Evolutionary conservation across 2,888 invertebrate genomes (phyloP), one percentile per base, ranked within the genome.

Genomic region (Leptopilina myrica): DNA sequence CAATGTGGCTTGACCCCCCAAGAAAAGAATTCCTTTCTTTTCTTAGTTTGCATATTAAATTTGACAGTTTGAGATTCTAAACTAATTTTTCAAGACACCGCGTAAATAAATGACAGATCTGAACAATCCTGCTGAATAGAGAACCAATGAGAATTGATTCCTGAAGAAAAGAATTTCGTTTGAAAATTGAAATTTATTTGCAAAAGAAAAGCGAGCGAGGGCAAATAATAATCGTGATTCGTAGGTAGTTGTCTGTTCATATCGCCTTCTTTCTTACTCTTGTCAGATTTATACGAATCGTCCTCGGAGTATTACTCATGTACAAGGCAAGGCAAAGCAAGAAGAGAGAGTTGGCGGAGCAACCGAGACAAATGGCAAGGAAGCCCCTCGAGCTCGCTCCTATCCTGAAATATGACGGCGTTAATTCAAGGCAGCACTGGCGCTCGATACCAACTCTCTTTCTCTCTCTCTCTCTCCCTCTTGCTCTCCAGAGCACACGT

Each of bases 401-500:
- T 86, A 86, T 88, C 84, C 87, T 90, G 89, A 91, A 91, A 91
- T 91, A 91, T 90, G 89, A 90, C 85, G 88, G 90, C 89, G 90
- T 91, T 91, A 90, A 91, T 91, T 91, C 89, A 89, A 89, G 88
- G 86, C 88, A 88, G 88, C 87, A 84, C 84, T 79, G 83, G 83
- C 87, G 87, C 86, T 89, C 88, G 87, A 88, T 88, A 88, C 86
- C 80, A 82, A 76, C 81, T 82, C 81, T 83, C 78, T 75, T 40
- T 76, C 80, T 49, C 49, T 49, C 49, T 49, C 49, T 49, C 49
- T 49, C 49, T 9, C 49, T 49, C 49, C 11, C 81, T 49, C 49
- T 49, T 12, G 9, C 49, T 49, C 49, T 49, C 49, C 12, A 11
- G 49, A 49, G 77, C 79, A 80, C 76, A 81, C 79, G 78, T 75